phyloP scores from a whole-genome alignment of 1,140 invertebrate genomes.

The Brachionus rotundiformis region DNA sequence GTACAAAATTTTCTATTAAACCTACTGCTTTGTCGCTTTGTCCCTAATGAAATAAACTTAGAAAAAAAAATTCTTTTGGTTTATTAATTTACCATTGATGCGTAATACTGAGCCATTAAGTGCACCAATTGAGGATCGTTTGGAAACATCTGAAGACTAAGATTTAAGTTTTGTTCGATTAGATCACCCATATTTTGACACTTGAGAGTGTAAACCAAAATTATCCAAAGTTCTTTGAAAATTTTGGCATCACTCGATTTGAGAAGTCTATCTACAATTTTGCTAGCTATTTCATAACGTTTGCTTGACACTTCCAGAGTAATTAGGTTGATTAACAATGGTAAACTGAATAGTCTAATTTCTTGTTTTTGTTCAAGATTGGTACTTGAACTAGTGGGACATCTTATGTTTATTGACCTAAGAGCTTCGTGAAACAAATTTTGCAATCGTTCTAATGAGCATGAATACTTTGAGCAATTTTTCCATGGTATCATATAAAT shows the following conservation, averaged over 20 bases:
- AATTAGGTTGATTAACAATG: conserved; percentile 34
- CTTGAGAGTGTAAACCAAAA: neutral
- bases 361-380: conserved; percentile 2
- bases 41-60: neutral
- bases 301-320: conserved; percentile 27
- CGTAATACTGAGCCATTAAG: neutral
- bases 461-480: neutral
- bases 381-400: neutral
- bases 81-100: neutral
- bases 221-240: conserved; percentile 39
- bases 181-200: conserved; percentile 12
- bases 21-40: neutral
- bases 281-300: conserved; percentile 26
- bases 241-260: conserved; percentile 31
- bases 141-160: conserved; percentile 26
- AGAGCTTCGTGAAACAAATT: conserved; percentile 48
- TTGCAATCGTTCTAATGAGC: conserved; percentile 33
- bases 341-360: conserved; percentile 20
- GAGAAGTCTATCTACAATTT: conserved; percentile 11
- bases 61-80: neutral
- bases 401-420: conserved; percentile 34
- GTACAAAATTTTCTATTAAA: neutral
- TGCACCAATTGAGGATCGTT: conserved; percentile 16
- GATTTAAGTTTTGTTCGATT: neutral
- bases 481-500: conserved; percentile 39